phyloP scores from a whole-genome alignment of 1,140 invertebrate species.

The Drosophila ogumai region DNA sequence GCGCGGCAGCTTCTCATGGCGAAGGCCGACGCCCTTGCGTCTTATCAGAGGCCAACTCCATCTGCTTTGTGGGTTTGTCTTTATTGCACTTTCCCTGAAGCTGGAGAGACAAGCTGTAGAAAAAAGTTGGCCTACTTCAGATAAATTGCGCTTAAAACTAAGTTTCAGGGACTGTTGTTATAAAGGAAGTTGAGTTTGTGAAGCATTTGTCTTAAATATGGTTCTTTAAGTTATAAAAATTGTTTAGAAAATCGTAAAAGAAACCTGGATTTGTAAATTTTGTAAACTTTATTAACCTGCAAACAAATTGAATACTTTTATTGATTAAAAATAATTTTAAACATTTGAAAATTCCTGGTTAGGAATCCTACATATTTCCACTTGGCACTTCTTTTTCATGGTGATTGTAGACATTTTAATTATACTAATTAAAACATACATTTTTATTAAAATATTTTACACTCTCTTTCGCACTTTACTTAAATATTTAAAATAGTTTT shows the following conservation, averaged over 20 bases:
- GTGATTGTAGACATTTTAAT: not conserved
- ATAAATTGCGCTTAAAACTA: not conserved
- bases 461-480: too few species aligned
- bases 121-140: not conserved
- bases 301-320: not conserved
- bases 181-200: not conserved
- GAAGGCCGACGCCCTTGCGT: constrained; percentile 31
- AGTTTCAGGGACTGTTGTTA: not conserved
- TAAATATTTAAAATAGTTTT: not conserved
- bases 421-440: not conserved
- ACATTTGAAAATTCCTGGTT: not conserved
- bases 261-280: not conserved
- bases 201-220: not conserved
- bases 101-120: constrained; percentile 12
- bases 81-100: constrained; percentile 4
- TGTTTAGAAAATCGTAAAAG: too few species aligned
- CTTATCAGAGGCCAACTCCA: constrained; percentile 54
- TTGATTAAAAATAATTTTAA: not conserved
- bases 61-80: constrained; percentile 26
- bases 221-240: not conserved
- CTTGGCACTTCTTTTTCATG: too few species aligned
- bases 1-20: constrained; percentile 24
- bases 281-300: not conserved
- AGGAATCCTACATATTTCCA: not conserved
- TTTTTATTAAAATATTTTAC: not conserved